Base-by-base conservation (phyloP, 2,888 invertebrate genomes). In the Anthophora plumipes region DNA sequence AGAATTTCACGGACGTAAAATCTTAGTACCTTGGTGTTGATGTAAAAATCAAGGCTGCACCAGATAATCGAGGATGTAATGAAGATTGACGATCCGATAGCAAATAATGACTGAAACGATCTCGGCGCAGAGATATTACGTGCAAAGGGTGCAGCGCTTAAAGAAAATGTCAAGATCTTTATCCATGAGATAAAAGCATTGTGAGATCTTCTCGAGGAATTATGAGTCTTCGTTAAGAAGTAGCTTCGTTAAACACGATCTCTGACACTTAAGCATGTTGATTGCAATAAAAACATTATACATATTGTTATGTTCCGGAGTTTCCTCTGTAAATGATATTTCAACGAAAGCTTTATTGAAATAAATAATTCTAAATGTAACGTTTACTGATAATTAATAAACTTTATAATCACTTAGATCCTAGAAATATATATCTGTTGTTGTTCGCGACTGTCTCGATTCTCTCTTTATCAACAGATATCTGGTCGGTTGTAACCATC, bases 71-170 rank as follows among this genome's bases (percentile, higher is more conserved):
- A 39, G 75, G 37, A 43, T 59, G 52, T 68, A 75, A 79, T 48
- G 79, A 82, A 82, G 75, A 79, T 82, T 66, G 71, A 79, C 71
- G 80, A 80, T 59, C 66, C 68, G 82, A 82, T 82, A 75, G 48
- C 54, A 59, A 50, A 55, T 79, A 79, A 79, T 67, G 69, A 72
- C 71, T 54, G 20, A 69, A 55, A 48, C 52, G 61, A 52, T 75
- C 68, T 37, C 59, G 37, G 46, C 20, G 31, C 11, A 37, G 22
- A 37, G 43, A 61, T 67, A 54, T 54, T 43, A 68, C 14, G 20
- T 20, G 48, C 57, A 61, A n/a, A 41, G 11, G 20, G 12, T 37
- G 60, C 14, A 64, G 52, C 43, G 22, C 31, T 41, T 25, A 8
- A 46, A 60, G 64, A 60, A 73, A 74, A 70, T 81, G 70, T 81